Conservation (phyloP, 2,113 vertebrate species). For the Tinamus guttatus region DNA sequence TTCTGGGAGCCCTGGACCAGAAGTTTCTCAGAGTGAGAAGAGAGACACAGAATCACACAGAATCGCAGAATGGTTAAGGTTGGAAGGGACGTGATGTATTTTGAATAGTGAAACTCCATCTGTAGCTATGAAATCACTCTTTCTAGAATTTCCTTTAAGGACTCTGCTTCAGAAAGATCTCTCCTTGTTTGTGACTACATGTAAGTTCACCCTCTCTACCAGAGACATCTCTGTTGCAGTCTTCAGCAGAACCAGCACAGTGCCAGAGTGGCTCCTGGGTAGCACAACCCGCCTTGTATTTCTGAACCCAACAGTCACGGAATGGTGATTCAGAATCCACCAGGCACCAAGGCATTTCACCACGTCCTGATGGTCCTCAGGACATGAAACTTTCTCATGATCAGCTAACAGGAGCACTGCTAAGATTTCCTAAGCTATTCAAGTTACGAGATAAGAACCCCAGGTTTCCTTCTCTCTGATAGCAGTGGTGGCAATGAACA, state of each 20-base stretch:
- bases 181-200: neutral
- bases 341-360: neutral
- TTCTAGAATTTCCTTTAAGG: neutral
- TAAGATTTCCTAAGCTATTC: neutral
- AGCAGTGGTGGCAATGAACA: neutral
- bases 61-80: too few species aligned
- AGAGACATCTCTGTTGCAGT: neutral
- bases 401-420: neutral
- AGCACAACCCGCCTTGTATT: neutral
- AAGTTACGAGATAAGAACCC: neutral
- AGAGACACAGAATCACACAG: too few species aligned
- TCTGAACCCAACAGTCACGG: neutral
- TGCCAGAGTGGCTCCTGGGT: neutral
- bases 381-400: neutral
- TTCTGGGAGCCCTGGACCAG: neutral
- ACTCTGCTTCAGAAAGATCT: neutral
- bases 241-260: neutral
- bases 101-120: neutral
- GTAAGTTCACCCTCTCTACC: neutral
- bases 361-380: neutral
- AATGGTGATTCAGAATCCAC: neutral
- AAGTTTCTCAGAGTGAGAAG: neutral
- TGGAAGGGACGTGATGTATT: too few species aligned
- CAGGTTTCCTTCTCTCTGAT: neutral
- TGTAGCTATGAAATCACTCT: neutral